Base-by-base conservation (phyloP, 2,113 vertebrate genomes). In the Stictonetta naevosa region DNA sequence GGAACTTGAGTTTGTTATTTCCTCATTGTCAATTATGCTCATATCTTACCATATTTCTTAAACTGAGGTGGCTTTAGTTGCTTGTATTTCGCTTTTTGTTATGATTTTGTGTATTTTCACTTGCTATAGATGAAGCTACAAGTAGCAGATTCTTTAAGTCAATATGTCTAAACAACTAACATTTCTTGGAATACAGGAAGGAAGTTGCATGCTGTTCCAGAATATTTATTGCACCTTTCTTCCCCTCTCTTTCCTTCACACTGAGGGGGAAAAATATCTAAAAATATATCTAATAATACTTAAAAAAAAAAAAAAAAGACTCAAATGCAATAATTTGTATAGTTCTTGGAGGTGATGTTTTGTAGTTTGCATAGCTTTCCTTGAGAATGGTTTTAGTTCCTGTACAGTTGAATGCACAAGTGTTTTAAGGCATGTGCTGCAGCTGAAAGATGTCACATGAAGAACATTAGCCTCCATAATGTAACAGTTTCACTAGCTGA, bases 401-500 rank as follows among this genome's bases (percentile, higher is more conserved):
- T 80, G 28, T 71, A 59, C 36, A 88, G 46, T 67, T 92, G 60
- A 76, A 67, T 46, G 8, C 22, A 20, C 23, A 21, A 67, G n/a
- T 85, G 50, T 88, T 93, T 71, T 86, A 78, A 86, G 64, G 20
- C 21, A 21, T 48, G 46, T 88, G 46, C 19, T 89, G 53, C 28
- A 36, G 66, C 63, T 86, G 36, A 81, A 81, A 42, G 81, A 95
- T 68, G 80, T 96, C 75, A 75, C 75, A 55, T 25, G 63, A 82
- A 68, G 55, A 48, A 42, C 25, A 38, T 16, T 50, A 21, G 38
- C 62, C 62, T 93, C 31, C 48, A 83, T 86, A 50, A 64, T 64
- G 7, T 83, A 93, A 56, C 50, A 86, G 67, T 96, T 95, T 95
- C 93, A 94, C 82, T 60, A 76, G 58, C 50, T 52, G 76, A 83